Base-by-base conservation (phyloP, 2,888 invertebrate species). In the Pomacea canaliculata region DNA sequence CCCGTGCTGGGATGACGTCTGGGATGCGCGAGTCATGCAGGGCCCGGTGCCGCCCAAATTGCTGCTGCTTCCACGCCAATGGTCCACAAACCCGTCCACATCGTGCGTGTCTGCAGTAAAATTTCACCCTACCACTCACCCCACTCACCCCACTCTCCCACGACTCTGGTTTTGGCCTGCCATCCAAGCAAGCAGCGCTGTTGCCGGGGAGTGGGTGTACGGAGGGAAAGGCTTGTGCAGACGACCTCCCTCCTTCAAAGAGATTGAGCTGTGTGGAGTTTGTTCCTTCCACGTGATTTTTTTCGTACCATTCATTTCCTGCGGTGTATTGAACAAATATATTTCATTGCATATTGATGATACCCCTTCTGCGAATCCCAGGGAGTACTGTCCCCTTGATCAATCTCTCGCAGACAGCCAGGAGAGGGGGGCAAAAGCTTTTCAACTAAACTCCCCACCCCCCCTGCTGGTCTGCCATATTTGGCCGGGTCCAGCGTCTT, bases 331-430 rank as follows among this genome's bases (percentile, higher is more conserved):
- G 48, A 65, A 72, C n/a, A 72, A 72, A 72, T 72, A 72, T 51
- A 72, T 51, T 63, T 63, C 72, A 72, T 51, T 72, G 72, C 62
- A 65, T 72, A 72, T 72, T 72, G 72, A 72, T 72, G 72, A 66
- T 62, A 51, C 65, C 48, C 71, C 65, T n/a, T 62, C 51, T 23
- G 12, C 7, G 66, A n/a, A 18, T 10, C 63, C 65, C 49, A 23
- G 23, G 65, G 62, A 65, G 72, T 65, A 62, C 48, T 48, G 37
- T 60, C 27, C n/a, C n/a, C 27, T 18, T 62, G 72, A 72, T 72
- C 72, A 65, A 72, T 72, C 65, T 72, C 51, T 56, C 51, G 12
- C 51, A 56, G 51, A 56, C 4, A 56, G 51, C 66, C 5, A 46
- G 51, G 63, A 72, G 27, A 65, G 65, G 51, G 16, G 49, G 18